These are phyloP conservation scores for Eupeodes latifasciatus DNA, from an alignment of 2,888 invertebrate species.

Conservation along the genomic window DNA sequence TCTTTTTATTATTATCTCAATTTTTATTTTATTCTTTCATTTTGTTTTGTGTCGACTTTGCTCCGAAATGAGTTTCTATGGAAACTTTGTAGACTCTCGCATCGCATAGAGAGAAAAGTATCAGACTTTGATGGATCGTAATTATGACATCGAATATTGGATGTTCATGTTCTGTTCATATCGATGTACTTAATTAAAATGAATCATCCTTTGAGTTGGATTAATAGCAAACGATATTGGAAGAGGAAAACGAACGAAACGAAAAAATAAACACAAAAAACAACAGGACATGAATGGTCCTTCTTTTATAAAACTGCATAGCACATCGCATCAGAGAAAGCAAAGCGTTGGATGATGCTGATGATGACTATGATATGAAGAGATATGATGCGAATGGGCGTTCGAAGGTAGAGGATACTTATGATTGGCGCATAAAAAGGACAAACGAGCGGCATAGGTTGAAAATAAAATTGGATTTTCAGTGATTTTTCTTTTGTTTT, in stretches of 20 bases:
- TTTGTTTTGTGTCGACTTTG: conserved; percentile 26
- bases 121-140: conserved; percentile 71
- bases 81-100: conserved; percentile 59
- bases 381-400: neutral
- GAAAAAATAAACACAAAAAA: neutral
- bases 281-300: conserved; percentile 12
- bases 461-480: conserved; percentile 39
- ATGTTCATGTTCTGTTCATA: conserved; percentile 63
- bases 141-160: conserved; percentile 73
- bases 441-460: conserved; percentile 20
- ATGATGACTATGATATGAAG: neutral
- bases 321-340: neutral
- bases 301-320: conserved; percentile 39
- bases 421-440: conserved; percentile 12
- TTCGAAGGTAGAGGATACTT: conserved; percentile 17
- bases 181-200: conserved; percentile 71
- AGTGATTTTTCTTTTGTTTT: conserved; percentile 3
- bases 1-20: conserved; percentile 13
- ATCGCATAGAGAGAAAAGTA: conserved; percentile 28
- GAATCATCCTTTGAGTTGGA: conserved; percentile 71
- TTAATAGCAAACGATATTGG: conserved; percentile 58
- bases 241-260: neutral
- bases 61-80: conserved; percentile 51
- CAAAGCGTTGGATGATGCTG: neutral
- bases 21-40: conserved; percentile 1